Base-by-base conservation (phyloP, 1,140 invertebrate genomes). In the Uloborus diversus region DNA sequence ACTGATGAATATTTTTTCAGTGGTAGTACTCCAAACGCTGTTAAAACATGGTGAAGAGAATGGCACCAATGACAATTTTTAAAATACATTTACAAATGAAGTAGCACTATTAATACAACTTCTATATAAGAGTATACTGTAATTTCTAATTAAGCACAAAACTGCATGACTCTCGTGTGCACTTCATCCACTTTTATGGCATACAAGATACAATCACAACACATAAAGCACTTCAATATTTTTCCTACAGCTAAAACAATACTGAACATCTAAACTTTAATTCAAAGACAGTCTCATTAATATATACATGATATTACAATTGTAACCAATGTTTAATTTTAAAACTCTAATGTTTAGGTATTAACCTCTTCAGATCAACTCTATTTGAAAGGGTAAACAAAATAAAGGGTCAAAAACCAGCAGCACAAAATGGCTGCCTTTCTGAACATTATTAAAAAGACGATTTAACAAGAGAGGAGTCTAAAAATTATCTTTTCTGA, bases 111-210 rank as follows among this genome's bases (percentile, higher is more conserved):
- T 32, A 27, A 33, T n/a, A 56, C 61, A 56, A 66, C 20, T 28
- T 64, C 73, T 78, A 78, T 37, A 64, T 61, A 78, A 78, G 71
- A 75, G 71, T 66, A 78, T 56, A 66, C 23, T 65, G 73, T 78
- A 66, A 53, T 56, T 30, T 64, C 69, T 73, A 65, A 66, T 51
- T 49, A 42, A 78, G 49, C 73, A 35, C 73, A 42, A 75, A 75
- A 64, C 47, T 78, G 61, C 62, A 66, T 37, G 57, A 65, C 62
- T 78, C 73, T 78, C 62, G 73, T 78, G 73, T 78, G 49, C 73
- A 9, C 66, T 75, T 65, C 57, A 65, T 57, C 73, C 61, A 78
- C 49, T 78, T 65, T 78, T 78, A 65, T 78, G 73, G 73, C 61
- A 65, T 59, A 76, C 73, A 76, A 76, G 61, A 76, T 65, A 33